These are phyloP conservation scores for Tetrapedia diversipes DNA, from an alignment of 2,888 invertebrate species.

Conservation along the genomic window DNA sequence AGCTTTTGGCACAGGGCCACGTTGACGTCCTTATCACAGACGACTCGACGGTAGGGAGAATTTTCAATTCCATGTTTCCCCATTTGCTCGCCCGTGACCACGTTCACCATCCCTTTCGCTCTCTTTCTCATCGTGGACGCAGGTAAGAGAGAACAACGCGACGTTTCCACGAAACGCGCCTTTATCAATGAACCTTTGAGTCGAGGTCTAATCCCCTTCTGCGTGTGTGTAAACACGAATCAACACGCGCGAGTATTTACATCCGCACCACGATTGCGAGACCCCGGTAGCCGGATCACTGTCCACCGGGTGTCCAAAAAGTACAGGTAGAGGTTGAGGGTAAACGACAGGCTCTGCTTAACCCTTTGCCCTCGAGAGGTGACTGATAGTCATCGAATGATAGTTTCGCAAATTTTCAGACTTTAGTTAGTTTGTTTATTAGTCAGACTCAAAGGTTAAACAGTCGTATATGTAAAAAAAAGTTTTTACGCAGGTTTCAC, in stretches of 20 bases:
- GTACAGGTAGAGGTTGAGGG: too few species aligned
- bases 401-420: too few species aligned
- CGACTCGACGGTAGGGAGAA: slow-evolving; percentile 36
- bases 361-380: too few species aligned
- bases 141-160: slow-evolving; percentile 7
- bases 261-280: slow-evolving; percentile 9
- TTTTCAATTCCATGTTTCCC: slow-evolving; percentile 58
- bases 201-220: slow-evolving; percentile 36
- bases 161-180: slow-evolving; percentile 24
- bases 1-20: slow-evolving; percentile 47
- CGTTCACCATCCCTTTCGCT: background rate
- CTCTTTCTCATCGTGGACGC: too few species aligned
- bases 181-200: slow-evolving; percentile 59
- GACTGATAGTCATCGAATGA: too few species aligned
- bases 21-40: slow-evolving; percentile 52
- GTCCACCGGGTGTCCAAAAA: background rate
- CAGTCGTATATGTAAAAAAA: too few species aligned
- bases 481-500: too few species aligned
- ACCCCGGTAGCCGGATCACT: background rate
- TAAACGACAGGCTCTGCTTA: too few species aligned
- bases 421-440: too few species aligned
- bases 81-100: slow-evolving; percentile 21
- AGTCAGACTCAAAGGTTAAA: too few species aligned
- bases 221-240: slow-evolving; percentile 20
- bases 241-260: slow-evolving; percentile 26